Evolutionary conservation across 1,140 invertebrate species (phyloP), one percentile per base, ranked within the genome.

Genomic region (Goniozus legneri): DNA sequence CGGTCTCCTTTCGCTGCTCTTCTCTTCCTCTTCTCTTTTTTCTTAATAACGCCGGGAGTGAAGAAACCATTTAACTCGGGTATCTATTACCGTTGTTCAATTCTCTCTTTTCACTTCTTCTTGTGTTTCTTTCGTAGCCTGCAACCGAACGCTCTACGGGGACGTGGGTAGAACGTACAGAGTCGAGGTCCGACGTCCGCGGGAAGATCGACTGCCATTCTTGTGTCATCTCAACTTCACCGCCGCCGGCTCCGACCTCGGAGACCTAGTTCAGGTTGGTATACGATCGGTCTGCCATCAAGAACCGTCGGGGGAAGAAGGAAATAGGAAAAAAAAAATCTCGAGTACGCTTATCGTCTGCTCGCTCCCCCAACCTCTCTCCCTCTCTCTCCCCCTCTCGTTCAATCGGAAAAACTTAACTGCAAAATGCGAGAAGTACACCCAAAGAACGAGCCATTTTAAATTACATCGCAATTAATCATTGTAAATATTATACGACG

Each of bases 141-240:
- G 89, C 77, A 91, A 91, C 75, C 79, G 85, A 56, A 90, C 88
- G 10, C 87, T 89, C 65, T 88, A 84, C 73, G 89, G 88, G 1
- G 84, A 87, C 58, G 83, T 88, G 13, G 88, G 87, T 1, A 77
- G 84, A 35, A 89, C 87, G 3, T 90, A 90, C 74, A 83, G 86
- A 56, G 69, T 90, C 52, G 86, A 88, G 65, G 81, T 90, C 27
- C 79, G 85, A 41, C 77, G 85, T 51, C 86, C 87, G 15, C 73
- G 83, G 52, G 85, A 88, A 69, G 83, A 85, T 54, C 79, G 84
- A 65, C 76, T 89, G 50, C 87, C 87, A 12, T 88, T 88, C 72
- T 70, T 88, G 31, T 90, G 88, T 67, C 83, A 85, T 62, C 80
- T 90, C 47, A 89, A 89, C 70, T 89, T 90, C 68, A 89, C 86